Base-by-base conservation (phyloP, 2,113 vertebrate species). In the Nothocercus nigrocapillus region DNA sequence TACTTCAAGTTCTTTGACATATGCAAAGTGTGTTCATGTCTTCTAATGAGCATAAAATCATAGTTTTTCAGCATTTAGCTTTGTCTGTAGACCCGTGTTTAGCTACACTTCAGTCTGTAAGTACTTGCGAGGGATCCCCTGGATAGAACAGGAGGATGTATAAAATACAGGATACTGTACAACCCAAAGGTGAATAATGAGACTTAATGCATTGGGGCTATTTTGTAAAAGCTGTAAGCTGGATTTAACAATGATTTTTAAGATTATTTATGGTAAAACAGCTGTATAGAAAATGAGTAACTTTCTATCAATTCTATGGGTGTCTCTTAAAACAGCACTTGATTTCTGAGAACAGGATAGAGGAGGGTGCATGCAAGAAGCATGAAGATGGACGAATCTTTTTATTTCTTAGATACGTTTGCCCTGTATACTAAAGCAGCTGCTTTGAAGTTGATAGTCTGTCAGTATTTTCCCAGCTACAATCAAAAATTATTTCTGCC, bases 201-300 rank as follows among this genome's bases (percentile, higher is more conserved):
- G 74, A n/a, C 83, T 63, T 47, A 92, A 95, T 90, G 90, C 81
- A 34, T 63, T 80, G 74, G 36, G 85, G 59, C 67, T 85, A 87
- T 74, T 89, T 84, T 93, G 90, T 81, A 78, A 94, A 49, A 42
- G 45, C 63, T 49, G 54, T 90, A 95, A 96, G 74, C 74, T 87
- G 85, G 77, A 94, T 96, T 96, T 94, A 93, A 93, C 21, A 87
- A 69, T 67, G 49, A 93, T 93, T 97, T 97, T 70, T 79, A 69
- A 94, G 93, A 89, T 93, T 92, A 94, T 95, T 94, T 84, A 76
- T 96, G 91, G 95, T 87, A 93, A 89, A 72, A 84, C 90, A 96
- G 64, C 79, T 18, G 13, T 45, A 76, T 19, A 30, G 78, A 89
- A 84, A 51, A 87, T 85, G 21, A 90, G 81, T 74, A 89, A 45